Conservation (phyloP, 2,113 vertebrate genomes). For the Tauraco erythrolophus region DNA sequence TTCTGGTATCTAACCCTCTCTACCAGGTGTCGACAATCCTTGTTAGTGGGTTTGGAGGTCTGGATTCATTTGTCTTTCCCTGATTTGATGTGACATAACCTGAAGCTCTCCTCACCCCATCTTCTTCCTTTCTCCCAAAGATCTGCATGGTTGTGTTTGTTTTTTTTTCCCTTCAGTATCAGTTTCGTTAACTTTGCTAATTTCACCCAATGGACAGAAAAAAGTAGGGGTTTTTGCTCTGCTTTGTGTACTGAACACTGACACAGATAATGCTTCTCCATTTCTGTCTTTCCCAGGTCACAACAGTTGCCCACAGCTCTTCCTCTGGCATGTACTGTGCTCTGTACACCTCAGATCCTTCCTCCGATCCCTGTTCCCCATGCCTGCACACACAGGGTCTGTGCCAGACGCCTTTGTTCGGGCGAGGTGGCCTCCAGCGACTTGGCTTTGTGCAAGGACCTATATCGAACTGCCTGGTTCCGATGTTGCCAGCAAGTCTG, state of each 20-base stretch:
- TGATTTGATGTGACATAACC: background rate
- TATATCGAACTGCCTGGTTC: background rate
- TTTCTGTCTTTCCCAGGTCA: background rate
- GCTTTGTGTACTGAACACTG: background rate
- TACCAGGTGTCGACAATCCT: background rate
- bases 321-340: background rate
- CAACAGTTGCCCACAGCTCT: background rate
- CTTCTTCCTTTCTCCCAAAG: background rate
- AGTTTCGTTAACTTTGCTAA: background rate
- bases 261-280: background rate
- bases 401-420: accelerated
- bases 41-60: background rate
- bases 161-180: background rate
- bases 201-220: background rate
- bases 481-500: background rate
- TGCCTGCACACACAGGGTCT: background rate
- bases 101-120: background rate
- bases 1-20: background rate
- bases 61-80: background rate
- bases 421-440: background rate
- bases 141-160: background rate
- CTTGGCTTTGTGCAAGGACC: background rate
- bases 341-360: background rate
- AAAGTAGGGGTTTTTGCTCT: accelerated
- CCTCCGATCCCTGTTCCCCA: background rate